Conservation (phyloP, 2,888 invertebrate species). For the Lomographa bimaculata region DNA sequence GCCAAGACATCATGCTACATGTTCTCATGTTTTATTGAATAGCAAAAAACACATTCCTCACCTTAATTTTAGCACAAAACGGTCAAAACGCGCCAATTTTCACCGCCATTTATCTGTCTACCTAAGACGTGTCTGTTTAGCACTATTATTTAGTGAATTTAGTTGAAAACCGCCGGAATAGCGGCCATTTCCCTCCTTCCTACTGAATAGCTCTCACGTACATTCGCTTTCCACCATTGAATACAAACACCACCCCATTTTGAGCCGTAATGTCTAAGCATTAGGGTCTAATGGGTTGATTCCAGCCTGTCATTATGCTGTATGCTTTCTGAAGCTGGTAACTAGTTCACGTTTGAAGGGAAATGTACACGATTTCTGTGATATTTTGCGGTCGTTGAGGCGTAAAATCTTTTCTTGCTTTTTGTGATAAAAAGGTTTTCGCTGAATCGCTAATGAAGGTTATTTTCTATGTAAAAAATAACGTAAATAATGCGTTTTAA, state of each 20-base stretch:
- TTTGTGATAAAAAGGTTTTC: conserved; percentile 18
- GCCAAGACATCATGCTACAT: too few relatives aligned
- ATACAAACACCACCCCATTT: conserved; percentile 13
- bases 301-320: conserved; percentile 24
- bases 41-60: too few relatives aligned
- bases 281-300: conserved; percentile 13
- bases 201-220: conserved; percentile 40
- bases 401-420: conserved; percentile 32
- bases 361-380: conserved; percentile 31
- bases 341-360: conserved; percentile 28
- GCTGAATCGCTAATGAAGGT: conserved; percentile 12
- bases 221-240: conserved; percentile 27
- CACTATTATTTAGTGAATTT: conserved; percentile 37
- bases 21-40: too few relatives aligned
- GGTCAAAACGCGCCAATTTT: conserved; percentile 12
- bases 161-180: conserved; percentile 43
- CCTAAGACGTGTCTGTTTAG: conserved; percentile 34
- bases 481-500: too few relatives aligned
- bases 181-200: conserved; percentile 42
- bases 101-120: conserved; percentile 18
- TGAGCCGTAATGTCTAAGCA: conserved; percentile 11
- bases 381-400: conserved; percentile 28
- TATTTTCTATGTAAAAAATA: too few relatives aligned
- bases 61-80: too few relatives aligned
- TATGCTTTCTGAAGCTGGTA: conserved; percentile 23